A percentile compares a stretch with the other conserved stretches of the same genome.
Evolutionary conservation across 2,797 vertebrate species (phyloP).

Genomic region (Myioborus miniatus): DNA sequence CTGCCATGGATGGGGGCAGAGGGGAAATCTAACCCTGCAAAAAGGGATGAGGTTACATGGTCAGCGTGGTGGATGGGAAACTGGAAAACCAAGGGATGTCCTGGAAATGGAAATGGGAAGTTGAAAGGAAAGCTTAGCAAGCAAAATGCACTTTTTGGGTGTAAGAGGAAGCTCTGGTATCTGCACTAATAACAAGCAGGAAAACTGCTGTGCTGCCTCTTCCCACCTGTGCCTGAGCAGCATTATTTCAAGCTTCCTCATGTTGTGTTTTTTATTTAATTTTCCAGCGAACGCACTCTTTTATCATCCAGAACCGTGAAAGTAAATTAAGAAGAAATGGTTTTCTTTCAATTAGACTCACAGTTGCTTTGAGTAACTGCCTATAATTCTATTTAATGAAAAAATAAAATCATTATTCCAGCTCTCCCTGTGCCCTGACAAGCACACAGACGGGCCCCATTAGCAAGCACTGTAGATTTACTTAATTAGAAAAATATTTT

Average conservation of each 20-base stretch:
- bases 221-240: conserved; percentile 54
- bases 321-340: conserved; percentile 85
- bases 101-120: neutral
- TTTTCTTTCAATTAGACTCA: conserved; percentile 86
- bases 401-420: conserved; percentile 86
- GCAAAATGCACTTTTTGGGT: neutral
- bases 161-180: neutral
- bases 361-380: conserved; percentile 84
- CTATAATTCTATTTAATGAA: conserved; percentile 88
- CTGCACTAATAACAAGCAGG: neutral
- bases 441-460: conserved; percentile 77
- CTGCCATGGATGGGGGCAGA: neutral
- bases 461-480: conserved; percentile 80
- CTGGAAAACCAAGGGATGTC: neutral
- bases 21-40: neutral
- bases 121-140: neutral
- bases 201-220: neutral
- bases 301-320: conserved; percentile 84
- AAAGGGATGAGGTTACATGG: neutral
- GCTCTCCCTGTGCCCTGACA: conserved; percentile 74
- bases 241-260: conserved; percentile 12
- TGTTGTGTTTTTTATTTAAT: conserved; percentile 82
- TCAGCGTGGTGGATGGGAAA: accelerated
- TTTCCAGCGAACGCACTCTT: conserved; percentile 77
- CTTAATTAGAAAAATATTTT: conserved; percentile 88